Evolutionary conservation across 2,113 vertebrate species (phyloP).

Genomic region (Amblyopsis rosae): DNA sequence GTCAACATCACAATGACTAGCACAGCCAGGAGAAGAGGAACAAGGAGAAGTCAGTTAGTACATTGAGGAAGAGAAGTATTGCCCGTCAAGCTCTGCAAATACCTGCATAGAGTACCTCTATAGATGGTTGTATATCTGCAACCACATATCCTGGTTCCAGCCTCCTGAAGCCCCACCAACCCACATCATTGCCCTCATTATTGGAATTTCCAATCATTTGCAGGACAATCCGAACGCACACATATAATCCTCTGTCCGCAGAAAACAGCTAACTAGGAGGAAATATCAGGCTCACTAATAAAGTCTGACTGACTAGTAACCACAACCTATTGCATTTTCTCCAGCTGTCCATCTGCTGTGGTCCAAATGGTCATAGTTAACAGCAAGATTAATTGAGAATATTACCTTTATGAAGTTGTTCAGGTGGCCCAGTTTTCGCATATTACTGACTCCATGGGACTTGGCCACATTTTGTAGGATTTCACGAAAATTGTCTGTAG

Average conservation of each 20-base stretch:
- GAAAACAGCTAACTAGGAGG: neutral
- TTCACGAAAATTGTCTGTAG: conserved; percentile 94
- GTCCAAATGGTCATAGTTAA: neutral
- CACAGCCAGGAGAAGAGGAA: conserved; percentile 36
- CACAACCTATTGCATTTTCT: neutral
- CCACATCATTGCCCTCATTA: neutral
- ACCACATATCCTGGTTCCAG: neutral
- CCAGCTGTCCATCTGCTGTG: neutral
- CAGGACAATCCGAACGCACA: neutral
- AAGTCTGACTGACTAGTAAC: neutral
- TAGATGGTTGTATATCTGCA: neutral
- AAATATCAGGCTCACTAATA: too few relatives aligned
- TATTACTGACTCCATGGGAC: conserved; percentile 95
- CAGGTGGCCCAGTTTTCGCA: conserved; percentile 97
- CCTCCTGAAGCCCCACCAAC: neutral
- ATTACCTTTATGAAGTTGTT: conserved; percentile 99
- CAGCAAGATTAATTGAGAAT: neutral
- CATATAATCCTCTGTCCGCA: neutral
- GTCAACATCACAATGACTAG: conserved; percentile 51
- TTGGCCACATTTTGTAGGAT: conserved; percentile 99
- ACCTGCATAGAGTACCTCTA: conserved; percentile 11
- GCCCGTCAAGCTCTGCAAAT: conserved; percentile 17
- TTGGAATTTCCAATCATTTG: neutral
- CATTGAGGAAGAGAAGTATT: conserved; percentile 12
- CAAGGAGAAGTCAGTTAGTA: conserved; percentile 47